phyloP scores from a whole-genome alignment of 1,140 invertebrate genomes.

The Drosophila sp. region DNA sequence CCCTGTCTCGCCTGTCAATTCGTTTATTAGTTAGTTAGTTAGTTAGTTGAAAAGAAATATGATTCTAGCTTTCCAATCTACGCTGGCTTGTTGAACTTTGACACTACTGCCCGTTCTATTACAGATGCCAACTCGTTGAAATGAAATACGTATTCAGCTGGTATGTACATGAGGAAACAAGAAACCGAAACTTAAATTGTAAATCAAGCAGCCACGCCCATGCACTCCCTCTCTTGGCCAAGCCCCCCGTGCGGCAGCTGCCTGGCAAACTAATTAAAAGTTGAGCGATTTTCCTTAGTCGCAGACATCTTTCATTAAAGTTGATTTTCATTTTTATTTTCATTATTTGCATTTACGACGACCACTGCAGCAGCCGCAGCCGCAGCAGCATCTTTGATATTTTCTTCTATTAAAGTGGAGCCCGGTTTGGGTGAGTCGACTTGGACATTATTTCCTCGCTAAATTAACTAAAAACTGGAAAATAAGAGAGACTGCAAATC shows the following conservation, averaged over 20 bases:
- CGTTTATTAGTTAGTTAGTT: constrained; percentile 25
- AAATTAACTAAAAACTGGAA: background rate
- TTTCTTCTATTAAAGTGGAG: constrained; percentile 28
- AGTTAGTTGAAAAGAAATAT: constrained; percentile 42
- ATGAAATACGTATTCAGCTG: constrained; percentile 22
- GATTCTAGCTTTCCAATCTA: constrained; percentile 44
- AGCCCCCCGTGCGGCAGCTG: constrained; percentile 39
- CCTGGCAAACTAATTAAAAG: constrained; percentile 76
- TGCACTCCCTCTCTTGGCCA: background rate
- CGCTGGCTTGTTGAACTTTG: constrained; percentile 63
- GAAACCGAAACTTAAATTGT: constrained; percentile 42
- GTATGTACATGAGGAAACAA: constrained; percentile 9
- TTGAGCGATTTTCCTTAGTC: constrained; percentile 67
- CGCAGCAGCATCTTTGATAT: constrained; percentile 31
- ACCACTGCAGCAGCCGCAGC: constrained; percentile 28
- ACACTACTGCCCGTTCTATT: constrained; percentile 22
- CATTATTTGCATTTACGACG: constrained; percentile 60
- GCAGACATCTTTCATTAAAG: constrained; percentile 60
- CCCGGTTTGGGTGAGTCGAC: too few species aligned
- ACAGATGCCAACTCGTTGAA: constrained; percentile 7
- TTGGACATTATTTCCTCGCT: too few species aligned
- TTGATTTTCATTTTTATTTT: constrained; percentile 40
- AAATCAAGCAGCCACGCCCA: constrained; percentile 19
- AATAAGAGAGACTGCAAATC: background rate
- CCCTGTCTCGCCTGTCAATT: constrained; percentile 1